Percentiles rank a stretch among this genome's conserved stretches.
Evolutionary conservation across 2,797 vertebrate genomes (phyloP).

Genomic region (Artibeus lituratus): DNA sequence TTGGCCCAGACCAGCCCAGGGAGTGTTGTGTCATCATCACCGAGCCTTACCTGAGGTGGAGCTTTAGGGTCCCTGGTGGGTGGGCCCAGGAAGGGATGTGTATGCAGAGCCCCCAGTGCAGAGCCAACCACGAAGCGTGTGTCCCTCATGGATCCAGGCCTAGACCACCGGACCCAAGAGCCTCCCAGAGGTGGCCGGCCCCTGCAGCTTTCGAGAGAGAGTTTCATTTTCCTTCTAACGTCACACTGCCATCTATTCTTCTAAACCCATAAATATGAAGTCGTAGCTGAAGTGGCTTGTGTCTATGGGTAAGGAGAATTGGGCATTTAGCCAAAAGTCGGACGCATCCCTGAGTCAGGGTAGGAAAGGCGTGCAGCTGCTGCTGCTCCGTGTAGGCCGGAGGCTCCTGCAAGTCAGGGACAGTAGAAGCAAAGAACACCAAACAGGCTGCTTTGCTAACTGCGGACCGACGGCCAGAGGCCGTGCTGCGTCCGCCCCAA

Average conservation of each 20-base stretch:
- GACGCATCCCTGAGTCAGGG: background rate
- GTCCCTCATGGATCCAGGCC: background rate
- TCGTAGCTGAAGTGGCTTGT: background rate
- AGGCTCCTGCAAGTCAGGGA: background rate
- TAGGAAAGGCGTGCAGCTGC: fast-evolving
- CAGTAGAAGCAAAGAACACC: no score
- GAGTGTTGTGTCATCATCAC: no score
- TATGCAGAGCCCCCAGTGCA: background rate
- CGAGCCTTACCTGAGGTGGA: background rate
- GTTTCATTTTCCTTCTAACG: background rate
- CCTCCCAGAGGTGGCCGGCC: background rate
- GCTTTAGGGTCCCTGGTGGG: background rate
- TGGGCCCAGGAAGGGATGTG: background rate
- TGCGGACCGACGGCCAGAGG: fast-evolving
- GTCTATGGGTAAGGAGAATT: background rate
- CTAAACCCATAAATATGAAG: background rate
- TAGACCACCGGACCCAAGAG: background rate
- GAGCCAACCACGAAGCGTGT: background rate
- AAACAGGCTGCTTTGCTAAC: fast-evolving
- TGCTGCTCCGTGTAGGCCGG: background rate
- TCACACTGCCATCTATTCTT: background rate
- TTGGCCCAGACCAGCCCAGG: background rate
- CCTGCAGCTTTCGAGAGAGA: background rate
- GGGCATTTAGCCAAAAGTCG: background rate
- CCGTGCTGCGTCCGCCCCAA: background rate